A percentile compares a stretch with the other conserved stretches of the same genome.
phyloP scores from a whole-genome alignment of 2,113 vertebrate genomes.

The Uria aalge region DNA sequence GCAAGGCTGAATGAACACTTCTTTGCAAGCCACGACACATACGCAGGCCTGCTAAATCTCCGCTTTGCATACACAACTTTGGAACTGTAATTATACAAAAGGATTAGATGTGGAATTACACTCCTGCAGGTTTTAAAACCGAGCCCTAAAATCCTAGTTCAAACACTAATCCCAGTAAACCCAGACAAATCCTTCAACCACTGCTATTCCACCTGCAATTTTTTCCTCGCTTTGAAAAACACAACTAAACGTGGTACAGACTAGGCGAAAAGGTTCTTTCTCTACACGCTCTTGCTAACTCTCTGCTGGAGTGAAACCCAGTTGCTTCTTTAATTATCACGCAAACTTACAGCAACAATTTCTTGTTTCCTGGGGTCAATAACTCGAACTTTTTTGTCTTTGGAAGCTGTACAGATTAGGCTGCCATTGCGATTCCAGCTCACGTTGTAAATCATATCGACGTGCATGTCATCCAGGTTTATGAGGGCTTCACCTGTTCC shows the following conservation, averaged over 20 bases:
- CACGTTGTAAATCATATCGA: conserved; percentile 91
- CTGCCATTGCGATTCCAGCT: conserved; percentile 95
- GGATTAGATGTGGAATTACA: conserved; percentile 56
- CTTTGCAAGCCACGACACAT: not conserved
- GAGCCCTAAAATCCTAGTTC: conserved; percentile 29
- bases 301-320: not conserved
- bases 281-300: not conserved
- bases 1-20: not conserved
- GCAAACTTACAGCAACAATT: conserved; percentile 82
- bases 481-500: conserved; percentile 91
- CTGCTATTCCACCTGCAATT: not conserved
- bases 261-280: not conserved
- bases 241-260: fast-evolving
- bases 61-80: not conserved
- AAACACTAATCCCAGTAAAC: conserved; percentile 42
- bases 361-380: conserved; percentile 91
- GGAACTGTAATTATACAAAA: conserved; percentile 1
- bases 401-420: conserved; percentile 94
- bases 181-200: conserved; percentile 13
- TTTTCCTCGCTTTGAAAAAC: not conserved
- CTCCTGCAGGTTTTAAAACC: conserved; percentile 34
- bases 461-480: conserved; percentile 91
- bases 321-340: not conserved
- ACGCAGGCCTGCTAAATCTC: not conserved
- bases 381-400: conserved; percentile 92